Evolutionary conservation across 2,797 vertebrate genomes (phyloP).

Genomic region (Columba guinea): DNA sequence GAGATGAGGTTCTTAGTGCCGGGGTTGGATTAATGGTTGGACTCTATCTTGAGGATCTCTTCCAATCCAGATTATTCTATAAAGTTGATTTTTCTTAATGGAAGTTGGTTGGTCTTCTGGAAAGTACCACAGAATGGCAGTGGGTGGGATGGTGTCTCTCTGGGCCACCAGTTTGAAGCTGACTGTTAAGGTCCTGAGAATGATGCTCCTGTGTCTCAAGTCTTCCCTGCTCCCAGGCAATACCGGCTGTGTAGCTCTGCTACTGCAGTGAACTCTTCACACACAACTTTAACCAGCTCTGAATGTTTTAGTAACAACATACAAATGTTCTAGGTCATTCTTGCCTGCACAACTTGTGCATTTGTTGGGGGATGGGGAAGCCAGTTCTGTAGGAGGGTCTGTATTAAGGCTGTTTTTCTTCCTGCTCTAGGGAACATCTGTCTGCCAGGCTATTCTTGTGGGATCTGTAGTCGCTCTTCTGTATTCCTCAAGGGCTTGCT

Average conservation of each 20-base stretch:
- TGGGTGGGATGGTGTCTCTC: neutral
- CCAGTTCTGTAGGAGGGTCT: neutral
- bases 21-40: too few relatives aligned
- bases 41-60: too few relatives aligned
- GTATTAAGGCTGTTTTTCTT: neutral
- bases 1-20: too few relatives aligned
- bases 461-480: conserved; percentile 88
- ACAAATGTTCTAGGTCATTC: conserved; percentile 22
- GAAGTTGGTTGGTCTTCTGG: neutral
- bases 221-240: neutral
- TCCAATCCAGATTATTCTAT: too few relatives aligned
- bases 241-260: neutral
- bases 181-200: neutral
- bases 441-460: conserved; percentile 90
- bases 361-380: neutral
- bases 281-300: conserved; percentile 9
- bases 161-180: neutral
- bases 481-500: conserved; percentile 93
- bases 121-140: neutral
- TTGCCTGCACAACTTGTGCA: neutral
- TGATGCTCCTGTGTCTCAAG: neutral
- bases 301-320: conserved; percentile 9
- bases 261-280: neutral
- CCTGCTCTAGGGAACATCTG: conserved; percentile 88
- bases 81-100: neutral